A percentile compares a stretch with the other conserved stretches of the same genome.
Evolutionary conservation across 2,888 invertebrate species (phyloP).

Genomic region (Dysmachus trigonus): DNA sequence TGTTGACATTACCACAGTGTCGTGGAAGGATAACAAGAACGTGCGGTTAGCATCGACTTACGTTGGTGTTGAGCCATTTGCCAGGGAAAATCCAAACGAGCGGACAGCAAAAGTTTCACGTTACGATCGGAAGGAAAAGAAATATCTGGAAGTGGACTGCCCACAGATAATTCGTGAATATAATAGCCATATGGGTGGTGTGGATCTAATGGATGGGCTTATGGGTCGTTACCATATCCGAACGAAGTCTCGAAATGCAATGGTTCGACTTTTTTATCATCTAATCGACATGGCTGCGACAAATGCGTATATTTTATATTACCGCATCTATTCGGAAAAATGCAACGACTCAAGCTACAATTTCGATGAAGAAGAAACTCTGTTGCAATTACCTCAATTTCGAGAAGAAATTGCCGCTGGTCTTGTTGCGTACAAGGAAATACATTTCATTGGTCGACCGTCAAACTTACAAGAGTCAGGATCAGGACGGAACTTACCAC

Average conservation of each 20-base stretch:
- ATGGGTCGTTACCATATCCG: constrained; percentile 52
- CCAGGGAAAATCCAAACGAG: constrained; percentile 35
- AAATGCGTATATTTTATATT: constrained; percentile 52
- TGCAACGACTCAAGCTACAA: constrained; percentile 21
- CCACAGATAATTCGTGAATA: constrained; percentile 53
- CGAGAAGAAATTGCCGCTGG: neutral
- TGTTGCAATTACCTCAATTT: neutral
- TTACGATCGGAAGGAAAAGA: constrained; percentile 48
- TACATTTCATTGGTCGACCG: neutral
- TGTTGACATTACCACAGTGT: constrained; percentile 48
- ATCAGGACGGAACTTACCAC: neutral
- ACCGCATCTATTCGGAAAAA: constrained; percentile 23
- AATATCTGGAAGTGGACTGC: constrained; percentile 51
- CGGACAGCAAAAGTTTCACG: constrained; percentile 48
- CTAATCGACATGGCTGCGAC: constrained; percentile 51
- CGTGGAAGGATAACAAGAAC: constrained; percentile 59
- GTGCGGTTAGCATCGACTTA: constrained; percentile 58
- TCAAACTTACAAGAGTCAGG: neutral
- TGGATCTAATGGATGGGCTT: constrained; percentile 54
- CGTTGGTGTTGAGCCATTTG: constrained; percentile 55
- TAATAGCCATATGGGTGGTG: constrained; percentile 54
- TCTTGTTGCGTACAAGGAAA: neutral
- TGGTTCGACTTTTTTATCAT: constrained; percentile 50
- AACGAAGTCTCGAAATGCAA: constrained; percentile 51
- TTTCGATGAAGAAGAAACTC: neutral